phyloP scores from a whole-genome alignment of 1,140 invertebrate genomes.

The Drosophila sulfurigaster region DNA sequence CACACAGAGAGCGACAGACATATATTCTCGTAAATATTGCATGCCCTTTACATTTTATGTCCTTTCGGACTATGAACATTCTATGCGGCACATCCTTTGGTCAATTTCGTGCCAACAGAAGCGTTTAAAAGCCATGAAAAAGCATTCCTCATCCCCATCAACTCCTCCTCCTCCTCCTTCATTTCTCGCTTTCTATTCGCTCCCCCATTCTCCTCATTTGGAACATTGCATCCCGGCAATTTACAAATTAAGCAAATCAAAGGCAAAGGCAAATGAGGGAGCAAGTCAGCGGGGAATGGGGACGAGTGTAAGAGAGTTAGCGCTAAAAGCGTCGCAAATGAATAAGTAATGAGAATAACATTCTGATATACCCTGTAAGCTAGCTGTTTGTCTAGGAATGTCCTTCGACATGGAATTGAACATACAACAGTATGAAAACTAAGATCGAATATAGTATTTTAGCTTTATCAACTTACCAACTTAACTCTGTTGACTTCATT shows the following conservation, averaged over 20 bases:
- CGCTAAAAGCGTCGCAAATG: constrained; percentile 78
- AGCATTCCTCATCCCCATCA: constrained; percentile 18
- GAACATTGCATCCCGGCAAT: constrained; percentile 52
- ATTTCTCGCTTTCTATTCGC: background rate
- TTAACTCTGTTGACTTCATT: no score
- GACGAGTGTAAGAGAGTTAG: constrained; percentile 46
- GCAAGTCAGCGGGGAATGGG: constrained; percentile 26
- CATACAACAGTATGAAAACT: no score
- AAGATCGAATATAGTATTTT: no score
- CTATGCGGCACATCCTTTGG: constrained; percentile 57
- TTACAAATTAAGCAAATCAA: constrained; percentile 82
- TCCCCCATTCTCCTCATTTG: background rate
- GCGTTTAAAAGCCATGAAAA: constrained; percentile 79
- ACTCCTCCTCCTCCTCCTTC: background rate
- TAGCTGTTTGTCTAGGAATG: background rate
- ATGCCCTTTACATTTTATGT: constrained; percentile 47
- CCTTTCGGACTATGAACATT: constrained; percentile 32
- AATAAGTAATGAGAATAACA: constrained; percentile 69
- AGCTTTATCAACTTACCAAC: no score
- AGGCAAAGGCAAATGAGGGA: constrained; percentile 44
- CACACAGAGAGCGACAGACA: constrained; percentile 17
- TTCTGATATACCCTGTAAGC: constrained; percentile 36
- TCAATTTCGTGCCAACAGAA: constrained; percentile 72
- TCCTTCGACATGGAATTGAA: background rate
- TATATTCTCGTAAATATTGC: constrained; percentile 29